phyloP scores from a whole-genome alignment of 2,888 invertebrate species.

The Pocota personata region DNA sequence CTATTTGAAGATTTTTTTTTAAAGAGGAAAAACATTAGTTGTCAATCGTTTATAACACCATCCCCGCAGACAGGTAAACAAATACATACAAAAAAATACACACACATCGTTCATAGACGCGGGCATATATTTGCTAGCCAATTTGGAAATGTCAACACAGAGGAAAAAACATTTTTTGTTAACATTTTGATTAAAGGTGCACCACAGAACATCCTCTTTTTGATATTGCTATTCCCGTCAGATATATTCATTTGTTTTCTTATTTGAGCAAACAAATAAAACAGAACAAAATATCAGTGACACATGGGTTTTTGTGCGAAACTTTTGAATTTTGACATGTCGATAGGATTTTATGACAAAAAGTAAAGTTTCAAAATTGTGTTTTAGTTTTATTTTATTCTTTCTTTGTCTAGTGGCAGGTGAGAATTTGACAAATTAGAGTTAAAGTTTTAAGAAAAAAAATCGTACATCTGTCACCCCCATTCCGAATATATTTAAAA shows the following conservation, averaged over 20 bases:
- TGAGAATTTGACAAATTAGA: constrained; percentile 31
- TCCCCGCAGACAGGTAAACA: constrained; percentile 58
- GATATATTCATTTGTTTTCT: constrained; percentile 11
- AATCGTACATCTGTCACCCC: constrained; percentile 36
- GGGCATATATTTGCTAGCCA: constrained; percentile 76
- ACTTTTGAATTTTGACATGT: constrained; percentile 42
- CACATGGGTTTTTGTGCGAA: constrained; percentile 16
- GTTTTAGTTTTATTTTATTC: neutral
- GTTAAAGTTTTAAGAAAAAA: neutral
- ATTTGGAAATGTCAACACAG: constrained; percentile 77
- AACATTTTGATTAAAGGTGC: constrained; percentile 77
- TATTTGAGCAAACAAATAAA: constrained; percentile 18
- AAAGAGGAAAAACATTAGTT: constrained; percentile 53
- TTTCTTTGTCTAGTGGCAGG: neutral
- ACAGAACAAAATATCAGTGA: constrained; percentile 67
- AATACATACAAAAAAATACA: constrained; percentile 13
- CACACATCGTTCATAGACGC: neutral
- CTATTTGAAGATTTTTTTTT: constrained; percentile 55
- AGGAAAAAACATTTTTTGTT: constrained; percentile 73
- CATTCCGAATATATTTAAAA: constrained; percentile 1
- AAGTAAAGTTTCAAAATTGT: constrained; percentile 58
- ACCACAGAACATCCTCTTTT: constrained; percentile 57
- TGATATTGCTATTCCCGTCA: constrained; percentile 69
- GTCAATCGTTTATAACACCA: constrained; percentile 71
- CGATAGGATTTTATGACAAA: constrained; percentile 31